Evolutionary conservation across 2,113 vertebrate genomes (phyloP), one percentile per base, ranked within the genome.

Genomic region (Tylochromis polylepis): DNA sequence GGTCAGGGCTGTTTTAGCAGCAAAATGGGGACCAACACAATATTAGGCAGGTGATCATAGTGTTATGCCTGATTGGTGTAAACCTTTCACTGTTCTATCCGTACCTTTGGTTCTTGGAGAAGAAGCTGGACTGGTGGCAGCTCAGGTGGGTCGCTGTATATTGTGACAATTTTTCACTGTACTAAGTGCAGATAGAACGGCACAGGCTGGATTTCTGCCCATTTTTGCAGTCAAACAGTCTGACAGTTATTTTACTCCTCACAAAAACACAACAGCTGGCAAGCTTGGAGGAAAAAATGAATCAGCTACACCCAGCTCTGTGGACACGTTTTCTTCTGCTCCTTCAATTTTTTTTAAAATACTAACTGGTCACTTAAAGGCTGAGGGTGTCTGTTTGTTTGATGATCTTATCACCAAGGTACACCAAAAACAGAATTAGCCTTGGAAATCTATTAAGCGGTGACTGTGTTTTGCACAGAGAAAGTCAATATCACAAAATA

Each of bases 121-220:
- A 72, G 38, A 27, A 46, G 75, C 49, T 55, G 20, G 29, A 79
- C 36, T 29, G 24, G 43, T 20, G 24, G 67, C 41, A 41, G 0
- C 77, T 56, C 36, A 9, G 53, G 4, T 20, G 10, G n/a, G 18
- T 59, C 36, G 8, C n/a, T 59, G 79, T 80, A 11, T 29, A 75
- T 29, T 29, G 36, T 29, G 22, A 5, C 38, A 11, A n/a, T 46
- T 0, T 81, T n/a, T 15, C 0, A 27, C 56, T 46, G 2, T 29
- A 7, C 20, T 43, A 43, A 81, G 24, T 20, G 56, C 56, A 46
- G 56, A 6, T 20, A 8, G 2, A 14, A 77, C 70, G 31, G 70
- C 46, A 12, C 27, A 0, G 43, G 70, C 6, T 77, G 3, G 70
- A 31, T 77, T 8, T 31, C 10, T 51, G 43, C 22, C 67, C 22